phyloP scores from a whole-genome alignment of 1,140 invertebrate species.

The Dendroctonus valens region DNA sequence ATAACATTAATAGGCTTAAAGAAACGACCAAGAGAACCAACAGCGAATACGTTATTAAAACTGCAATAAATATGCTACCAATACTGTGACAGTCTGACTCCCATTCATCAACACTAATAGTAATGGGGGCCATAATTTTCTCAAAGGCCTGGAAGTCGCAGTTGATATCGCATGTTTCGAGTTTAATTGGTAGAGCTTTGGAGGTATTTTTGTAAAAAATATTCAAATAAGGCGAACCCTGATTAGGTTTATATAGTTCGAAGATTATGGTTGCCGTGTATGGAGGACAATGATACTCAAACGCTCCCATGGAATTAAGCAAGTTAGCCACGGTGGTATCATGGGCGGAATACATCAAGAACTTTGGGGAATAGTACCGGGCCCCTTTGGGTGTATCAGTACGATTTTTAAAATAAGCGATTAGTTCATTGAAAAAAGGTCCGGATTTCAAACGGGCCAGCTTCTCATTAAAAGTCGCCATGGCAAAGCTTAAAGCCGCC shows the following conservation, averaged over 20 bases:
- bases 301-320: conserved; percentile 70
- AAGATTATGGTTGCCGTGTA: conserved; percentile 71
- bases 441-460: conserved; percentile 61
- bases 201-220: conserved; percentile 64
- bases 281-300: conserved; percentile 69
- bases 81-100: conserved; percentile 40
- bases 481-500: conserved; percentile 55
- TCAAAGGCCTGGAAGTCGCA: conserved; percentile 62
- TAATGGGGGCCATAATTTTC: conserved; percentile 39
- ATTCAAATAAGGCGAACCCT: conserved; percentile 50
- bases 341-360: conserved; percentile 78
- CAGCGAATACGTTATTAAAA: too few relatives aligned
- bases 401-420: conserved; percentile 39
- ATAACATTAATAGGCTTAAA: too few relatives aligned
- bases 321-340: conserved; percentile 79
- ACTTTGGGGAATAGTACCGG: conserved; percentile 52
- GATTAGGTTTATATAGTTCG: conserved; percentile 60
- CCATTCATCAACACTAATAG: conserved; percentile 38
- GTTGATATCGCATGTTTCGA: conserved; percentile 59
- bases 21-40: too few relatives aligned
- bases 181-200: conserved; percentile 54
- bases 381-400: conserved; percentile 11
- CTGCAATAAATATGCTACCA: too few relatives aligned
- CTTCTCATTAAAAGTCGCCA: conserved; percentile 53
- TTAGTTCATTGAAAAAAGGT: conserved; percentile 56